Conservation (phyloP, 2,113 vertebrate species). For the Scortum barcoo region DNA sequence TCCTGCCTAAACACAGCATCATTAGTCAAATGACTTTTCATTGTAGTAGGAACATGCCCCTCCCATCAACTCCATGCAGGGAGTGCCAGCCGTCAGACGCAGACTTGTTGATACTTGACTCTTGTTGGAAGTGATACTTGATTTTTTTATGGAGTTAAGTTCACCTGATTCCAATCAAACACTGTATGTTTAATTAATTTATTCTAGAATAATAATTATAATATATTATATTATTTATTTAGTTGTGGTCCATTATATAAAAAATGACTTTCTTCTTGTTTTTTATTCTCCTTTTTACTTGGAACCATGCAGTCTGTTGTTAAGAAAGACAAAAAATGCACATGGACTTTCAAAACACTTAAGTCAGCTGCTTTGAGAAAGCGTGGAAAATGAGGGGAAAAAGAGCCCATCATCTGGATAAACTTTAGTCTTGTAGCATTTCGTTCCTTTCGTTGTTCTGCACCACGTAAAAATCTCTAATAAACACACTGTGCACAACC, state of each 20-base stretch:
- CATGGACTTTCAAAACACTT: background rate
- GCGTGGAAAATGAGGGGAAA: background rate
- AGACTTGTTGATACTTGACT: constrained; percentile 27
- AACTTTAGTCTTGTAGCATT: background rate
- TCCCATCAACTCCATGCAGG: background rate
- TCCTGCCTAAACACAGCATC: constrained; percentile 1
- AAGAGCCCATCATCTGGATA: background rate
- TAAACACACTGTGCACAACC: too few species aligned
- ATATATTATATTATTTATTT: too few species aligned
- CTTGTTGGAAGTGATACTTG: background rate
- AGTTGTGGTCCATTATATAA: background rate
- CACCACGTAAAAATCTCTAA: too few species aligned
- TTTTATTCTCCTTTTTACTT: background rate
- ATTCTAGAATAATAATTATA: too few species aligned
- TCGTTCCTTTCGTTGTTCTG: too few species aligned
- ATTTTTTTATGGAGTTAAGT: background rate
- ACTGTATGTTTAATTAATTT: background rate
- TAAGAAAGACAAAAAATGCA: too few species aligned
- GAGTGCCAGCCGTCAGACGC: constrained; percentile 12
- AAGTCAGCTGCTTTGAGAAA: background rate
- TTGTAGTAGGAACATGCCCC: constrained; percentile 18
- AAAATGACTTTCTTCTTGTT: background rate
- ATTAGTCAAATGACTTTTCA: constrained; percentile 28
- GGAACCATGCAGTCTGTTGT: too few species aligned
- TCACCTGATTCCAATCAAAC: constrained; percentile 3